Evolutionary conservation across 2,888 invertebrate genomes (phyloP).

Genomic region (Drosophila limbata): DNA sequence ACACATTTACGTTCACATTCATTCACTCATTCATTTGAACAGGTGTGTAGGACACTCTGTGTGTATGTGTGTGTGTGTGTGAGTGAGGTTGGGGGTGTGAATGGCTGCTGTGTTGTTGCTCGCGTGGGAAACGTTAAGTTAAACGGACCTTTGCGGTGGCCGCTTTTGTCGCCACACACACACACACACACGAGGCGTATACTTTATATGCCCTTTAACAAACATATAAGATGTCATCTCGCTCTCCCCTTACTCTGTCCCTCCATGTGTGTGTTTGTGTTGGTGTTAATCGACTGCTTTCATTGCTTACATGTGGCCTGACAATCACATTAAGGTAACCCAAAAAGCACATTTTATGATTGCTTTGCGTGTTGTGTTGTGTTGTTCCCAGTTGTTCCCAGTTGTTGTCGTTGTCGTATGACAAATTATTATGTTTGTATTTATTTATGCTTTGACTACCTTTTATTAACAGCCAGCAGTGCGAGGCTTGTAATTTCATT

Average conservation of each 20-base stretch:
- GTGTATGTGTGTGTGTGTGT: constrained; percentile 7
- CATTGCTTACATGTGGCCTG: constrained; percentile 56
- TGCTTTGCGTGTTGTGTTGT: constrained; percentile 61
- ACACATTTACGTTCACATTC: constrained; percentile 8
- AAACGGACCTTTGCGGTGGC: constrained; percentile 74
- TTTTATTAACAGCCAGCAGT: constrained; percentile 20
- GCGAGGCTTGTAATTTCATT: constrained; percentile 23
- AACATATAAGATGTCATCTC: constrained; percentile 25
- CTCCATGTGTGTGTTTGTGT: constrained; percentile 21
- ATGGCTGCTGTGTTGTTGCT: constrained; percentile 42
- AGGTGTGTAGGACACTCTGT: constrained; percentile 40
- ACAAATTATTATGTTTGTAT: constrained; percentile 26
- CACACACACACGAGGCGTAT: constrained; percentile 54
- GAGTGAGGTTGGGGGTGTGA: constrained; percentile 8
- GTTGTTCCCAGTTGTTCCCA: constrained; percentile 8
- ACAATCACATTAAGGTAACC: constrained; percentile 76
- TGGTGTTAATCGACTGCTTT: constrained; percentile 59
- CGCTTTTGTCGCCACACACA: constrained; percentile 57
- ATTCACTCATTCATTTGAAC: constrained; percentile 38
- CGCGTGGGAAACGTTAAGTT: constrained; percentile 78
- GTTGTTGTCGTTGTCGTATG: constrained; percentile 17
- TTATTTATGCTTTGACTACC: constrained; percentile 21
- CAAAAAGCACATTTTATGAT: constrained; percentile 76
- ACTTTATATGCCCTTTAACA: constrained; percentile 52
- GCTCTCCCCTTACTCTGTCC: neutral